These are phyloP conservation scores for Anthophora plumipes DNA, from an alignment of 2,888 invertebrate species.

Conservation along the genomic window DNA sequence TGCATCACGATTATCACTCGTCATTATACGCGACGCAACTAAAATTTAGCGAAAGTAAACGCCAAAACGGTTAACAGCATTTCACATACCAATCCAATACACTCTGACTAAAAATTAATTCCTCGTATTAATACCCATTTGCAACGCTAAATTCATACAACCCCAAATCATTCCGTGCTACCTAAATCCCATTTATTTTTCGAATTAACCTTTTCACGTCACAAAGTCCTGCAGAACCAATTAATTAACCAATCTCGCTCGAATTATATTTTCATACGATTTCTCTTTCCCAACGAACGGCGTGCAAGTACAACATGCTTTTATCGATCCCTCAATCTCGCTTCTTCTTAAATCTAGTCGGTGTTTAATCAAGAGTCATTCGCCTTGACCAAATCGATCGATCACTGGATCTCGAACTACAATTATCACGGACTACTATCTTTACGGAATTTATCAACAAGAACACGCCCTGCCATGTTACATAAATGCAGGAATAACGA, in stretches of 20 bases:
- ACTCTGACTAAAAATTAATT: no score
- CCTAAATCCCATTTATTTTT: background rate
- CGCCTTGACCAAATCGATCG: conserved; percentile 34
- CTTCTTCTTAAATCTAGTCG: background rate
- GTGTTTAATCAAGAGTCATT: conserved; percentile 40
- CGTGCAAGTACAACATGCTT: background rate
- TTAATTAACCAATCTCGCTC: conserved; percentile 3
- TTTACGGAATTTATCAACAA: conserved; percentile 79
- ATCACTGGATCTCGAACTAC: conserved; percentile 62
- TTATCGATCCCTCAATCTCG: conserved; percentile 23
- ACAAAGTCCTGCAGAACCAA: background rate
- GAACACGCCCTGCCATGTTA: conserved; percentile 74
- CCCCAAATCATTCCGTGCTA: no score
- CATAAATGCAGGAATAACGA: conserved; percentile 69
- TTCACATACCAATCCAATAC: no score
- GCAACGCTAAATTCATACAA: no score
- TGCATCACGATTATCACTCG: no score
- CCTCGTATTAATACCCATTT: no score
- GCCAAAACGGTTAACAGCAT: no score
- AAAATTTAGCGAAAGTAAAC: no score
- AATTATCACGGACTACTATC: conserved; percentile 75
- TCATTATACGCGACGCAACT: no score
- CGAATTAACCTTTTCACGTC: background rate
- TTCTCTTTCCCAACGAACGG: conserved; percentile 1
- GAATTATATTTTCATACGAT: conserved; percentile 13